A percentile compares a stretch with the other conserved stretches of the same genome.
phyloP scores from a whole-genome alignment of 1,140 invertebrate genomes.

The Drosophila saltans region DNA sequence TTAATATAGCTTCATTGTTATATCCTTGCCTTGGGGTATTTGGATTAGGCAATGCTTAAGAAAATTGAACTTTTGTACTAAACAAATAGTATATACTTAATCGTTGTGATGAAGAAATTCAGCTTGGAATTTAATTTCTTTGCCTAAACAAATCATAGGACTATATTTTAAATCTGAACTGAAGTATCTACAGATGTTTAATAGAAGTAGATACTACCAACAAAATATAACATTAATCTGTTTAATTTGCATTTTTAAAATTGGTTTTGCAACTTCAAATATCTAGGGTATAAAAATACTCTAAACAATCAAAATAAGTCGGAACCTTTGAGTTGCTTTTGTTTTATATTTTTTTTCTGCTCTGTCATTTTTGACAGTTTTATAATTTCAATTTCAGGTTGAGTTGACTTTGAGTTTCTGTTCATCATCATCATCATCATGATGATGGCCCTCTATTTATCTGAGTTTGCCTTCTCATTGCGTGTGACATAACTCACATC shows the following conservation, averaged over 20 bases:
- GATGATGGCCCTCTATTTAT: neutral
- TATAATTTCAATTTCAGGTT: conserved; percentile 24
- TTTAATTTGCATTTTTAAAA: too few relatives aligned
- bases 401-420: conserved; percentile 13
- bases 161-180: too few relatives aligned
- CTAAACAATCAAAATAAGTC: neutral
- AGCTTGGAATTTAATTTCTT: too few relatives aligned
- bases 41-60: neutral
- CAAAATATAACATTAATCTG: too few relatives aligned
- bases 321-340: neutral
- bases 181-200: too few relatives aligned
- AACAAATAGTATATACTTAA: too few relatives aligned
- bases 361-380: conserved; percentile 22
- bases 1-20: neutral
- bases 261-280: too few relatives aligned
- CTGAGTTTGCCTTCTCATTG: conserved; percentile 15
- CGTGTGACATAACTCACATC: conserved; percentile 25
- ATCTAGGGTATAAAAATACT: neutral
- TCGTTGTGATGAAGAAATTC: too few relatives aligned
- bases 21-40: neutral
- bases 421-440: neutral
- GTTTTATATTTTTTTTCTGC: conserved; percentile 4
- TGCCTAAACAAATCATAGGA: too few relatives aligned
- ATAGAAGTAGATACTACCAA: too few relatives aligned
- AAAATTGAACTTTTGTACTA: neutral